These are phyloP conservation scores for Caenorhabditis sp. DNA, from an alignment of 2,888 invertebrate species.

Conservation along the genomic window DNA sequence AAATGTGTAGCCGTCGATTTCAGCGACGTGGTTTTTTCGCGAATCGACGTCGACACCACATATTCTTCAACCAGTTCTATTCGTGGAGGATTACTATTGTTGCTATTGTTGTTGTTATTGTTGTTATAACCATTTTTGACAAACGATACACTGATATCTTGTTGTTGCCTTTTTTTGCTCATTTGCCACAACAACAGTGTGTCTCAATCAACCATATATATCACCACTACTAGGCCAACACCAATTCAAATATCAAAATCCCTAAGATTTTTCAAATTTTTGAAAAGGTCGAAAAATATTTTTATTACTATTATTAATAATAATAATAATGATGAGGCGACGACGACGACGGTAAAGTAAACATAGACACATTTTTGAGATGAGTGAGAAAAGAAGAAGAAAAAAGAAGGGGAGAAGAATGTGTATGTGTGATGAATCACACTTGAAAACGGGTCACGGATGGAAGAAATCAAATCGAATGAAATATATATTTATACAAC, in stretches of 20 bases:
- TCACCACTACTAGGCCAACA: too few species aligned
- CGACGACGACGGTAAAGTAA: constrained; percentile 2
- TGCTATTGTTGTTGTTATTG: not conserved
- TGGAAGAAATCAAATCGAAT: not conserved
- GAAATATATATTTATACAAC: not conserved
- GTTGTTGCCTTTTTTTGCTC: constrained; percentile 27
- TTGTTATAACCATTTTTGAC: constrained; percentile 5
- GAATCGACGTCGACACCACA: constrained; percentile 24
- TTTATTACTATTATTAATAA: too few species aligned
- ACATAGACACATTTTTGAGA: not conserved
- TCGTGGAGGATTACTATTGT: not conserved
- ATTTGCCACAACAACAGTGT: constrained; percentile 14
- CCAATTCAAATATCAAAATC: too few species aligned
- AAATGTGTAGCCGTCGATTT: constrained; percentile 45
- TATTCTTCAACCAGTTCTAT: constrained; percentile 12
- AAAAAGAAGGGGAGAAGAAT: not conserved
- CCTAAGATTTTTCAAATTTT: not conserved
- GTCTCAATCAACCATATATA: constrained; percentile 32
- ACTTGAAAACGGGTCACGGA: constrained; percentile 1
- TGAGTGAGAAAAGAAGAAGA: not conserved
- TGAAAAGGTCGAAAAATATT: not conserved
- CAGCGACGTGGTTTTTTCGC: constrained; percentile 44
- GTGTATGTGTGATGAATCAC: not conserved
- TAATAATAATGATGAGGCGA: too few species aligned
- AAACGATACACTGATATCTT: constrained; percentile 25